Evolutionary conservation across 2,113 vertebrate genomes (phyloP).

Genomic region (Chloropsis hardwickii): DNA sequence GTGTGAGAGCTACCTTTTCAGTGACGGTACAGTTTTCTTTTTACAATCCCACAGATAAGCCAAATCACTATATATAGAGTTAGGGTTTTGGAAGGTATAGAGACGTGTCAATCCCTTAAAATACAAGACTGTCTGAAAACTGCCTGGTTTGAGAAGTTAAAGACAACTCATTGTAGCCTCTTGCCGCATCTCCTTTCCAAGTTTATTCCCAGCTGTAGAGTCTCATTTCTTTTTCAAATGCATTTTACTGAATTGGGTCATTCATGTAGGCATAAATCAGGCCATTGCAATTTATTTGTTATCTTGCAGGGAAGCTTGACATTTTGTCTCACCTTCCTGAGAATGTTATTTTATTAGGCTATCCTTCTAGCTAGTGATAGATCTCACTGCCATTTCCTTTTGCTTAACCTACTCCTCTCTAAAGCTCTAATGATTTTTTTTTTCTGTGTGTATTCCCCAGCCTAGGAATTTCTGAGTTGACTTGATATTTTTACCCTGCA

Average conservation of each 20-base stretch:
- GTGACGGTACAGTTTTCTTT: background rate
- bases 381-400: background rate
- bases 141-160: background rate
- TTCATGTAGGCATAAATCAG: constrained; percentile 13
- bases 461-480: background rate
- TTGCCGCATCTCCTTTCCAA: background rate
- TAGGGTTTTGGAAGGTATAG: background rate
- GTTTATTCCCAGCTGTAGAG: background rate
- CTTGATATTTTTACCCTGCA: background rate
- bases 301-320: background rate
- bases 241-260: constrained; percentile 29
- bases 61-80: background rate
- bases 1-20: background rate
- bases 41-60: background rate
- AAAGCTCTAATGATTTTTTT: background rate
- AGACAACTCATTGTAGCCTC: background rate
- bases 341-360: constrained; percentile 16
- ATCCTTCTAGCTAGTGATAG: background rate
- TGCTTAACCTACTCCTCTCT: background rate
- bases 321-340: constrained; percentile 19
- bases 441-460: background rate
- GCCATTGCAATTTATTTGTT: constrained; percentile 43
- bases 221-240: background rate
- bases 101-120: background rate
- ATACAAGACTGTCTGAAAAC: background rate